These are phyloP conservation scores for Dasypolia templi DNA, from an alignment of 2,888 invertebrate genomes.

Conservation along the genomic window DNA sequence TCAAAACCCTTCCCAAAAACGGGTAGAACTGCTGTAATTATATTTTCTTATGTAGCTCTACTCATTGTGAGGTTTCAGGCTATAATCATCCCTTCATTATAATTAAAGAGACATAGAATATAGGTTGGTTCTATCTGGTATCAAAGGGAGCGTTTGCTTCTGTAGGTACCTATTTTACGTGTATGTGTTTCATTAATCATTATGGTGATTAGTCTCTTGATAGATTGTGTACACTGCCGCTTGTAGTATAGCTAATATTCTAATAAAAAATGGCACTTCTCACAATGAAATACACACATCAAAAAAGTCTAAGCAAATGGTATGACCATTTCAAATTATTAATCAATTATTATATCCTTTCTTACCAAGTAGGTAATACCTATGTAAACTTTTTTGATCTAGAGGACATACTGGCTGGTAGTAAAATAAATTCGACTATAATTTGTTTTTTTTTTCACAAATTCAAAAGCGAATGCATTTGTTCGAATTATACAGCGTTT, in stretches of 20 bases:
- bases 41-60: constrained; percentile 2
- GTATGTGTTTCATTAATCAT: background rate
- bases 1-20: background rate
- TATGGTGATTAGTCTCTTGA: background rate
- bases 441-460: too few relatives aligned
- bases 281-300: background rate
- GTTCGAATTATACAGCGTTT: too few relatives aligned
- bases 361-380: too few relatives aligned
- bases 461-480: too few relatives aligned
- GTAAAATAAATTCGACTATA: too few relatives aligned
- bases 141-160: background rate
- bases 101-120: constrained; percentile 11
- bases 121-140: background rate
- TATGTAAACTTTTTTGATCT: too few relatives aligned
- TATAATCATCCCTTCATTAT: constrained; percentile 15
- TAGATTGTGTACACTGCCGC: background rate
- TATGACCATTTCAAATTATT: too few relatives aligned
- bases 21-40: constrained; percentile 1
- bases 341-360: too few relatives aligned
- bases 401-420: too few relatives aligned
- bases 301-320: too few relatives aligned
- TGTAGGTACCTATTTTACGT: background rate
- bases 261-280: background rate
- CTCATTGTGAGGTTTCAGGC: constrained; percentile 21
- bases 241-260: background rate